A percentile compares a stretch with the other conserved stretches of the same genome.
These are phyloP conservation scores for Arion vulgaris DNA, from an alignment of 1,140 invertebrate species.

Conservation along the genomic window DNA sequence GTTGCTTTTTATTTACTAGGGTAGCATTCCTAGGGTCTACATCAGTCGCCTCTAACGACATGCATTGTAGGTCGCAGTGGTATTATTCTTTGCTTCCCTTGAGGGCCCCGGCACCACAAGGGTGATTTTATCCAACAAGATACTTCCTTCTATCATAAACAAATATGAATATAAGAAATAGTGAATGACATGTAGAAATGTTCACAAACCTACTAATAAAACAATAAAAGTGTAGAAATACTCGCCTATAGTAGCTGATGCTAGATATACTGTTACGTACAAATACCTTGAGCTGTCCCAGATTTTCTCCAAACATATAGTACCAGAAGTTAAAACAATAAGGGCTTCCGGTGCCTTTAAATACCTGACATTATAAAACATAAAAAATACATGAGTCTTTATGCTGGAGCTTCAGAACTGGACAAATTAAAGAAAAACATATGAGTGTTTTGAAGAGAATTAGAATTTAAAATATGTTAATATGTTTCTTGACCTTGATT, in stretches of 20 bases:
- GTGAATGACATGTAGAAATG: background rate
- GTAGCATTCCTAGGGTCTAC: no score
- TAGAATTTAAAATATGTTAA: no score
- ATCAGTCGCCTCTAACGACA: no score
- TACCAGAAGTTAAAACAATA: conserved; percentile 1
- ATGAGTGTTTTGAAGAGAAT: no score
- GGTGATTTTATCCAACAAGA: background rate
- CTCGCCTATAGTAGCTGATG: background rate
- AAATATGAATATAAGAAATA: background rate
- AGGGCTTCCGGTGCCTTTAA: background rate
- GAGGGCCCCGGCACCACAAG: background rate
- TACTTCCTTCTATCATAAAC: background rate
- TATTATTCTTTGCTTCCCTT: background rate
- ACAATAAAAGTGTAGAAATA: background rate
- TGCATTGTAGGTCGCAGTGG: no score
- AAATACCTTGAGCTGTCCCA: background rate
- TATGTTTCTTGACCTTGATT: no score
- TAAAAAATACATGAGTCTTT: no score
- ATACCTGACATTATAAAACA: background rate
- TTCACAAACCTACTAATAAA: no score
- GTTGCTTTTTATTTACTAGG: no score
- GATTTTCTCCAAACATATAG: conserved; percentile 1
- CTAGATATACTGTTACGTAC: background rate
- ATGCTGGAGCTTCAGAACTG: no score
- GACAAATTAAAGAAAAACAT: no score